Evolutionary conservation across 37 sponge, comb jelly and placozoan species (phyloP), one percentile per base, ranked within the genome.

Genomic region (Beroe ovata): DNA sequence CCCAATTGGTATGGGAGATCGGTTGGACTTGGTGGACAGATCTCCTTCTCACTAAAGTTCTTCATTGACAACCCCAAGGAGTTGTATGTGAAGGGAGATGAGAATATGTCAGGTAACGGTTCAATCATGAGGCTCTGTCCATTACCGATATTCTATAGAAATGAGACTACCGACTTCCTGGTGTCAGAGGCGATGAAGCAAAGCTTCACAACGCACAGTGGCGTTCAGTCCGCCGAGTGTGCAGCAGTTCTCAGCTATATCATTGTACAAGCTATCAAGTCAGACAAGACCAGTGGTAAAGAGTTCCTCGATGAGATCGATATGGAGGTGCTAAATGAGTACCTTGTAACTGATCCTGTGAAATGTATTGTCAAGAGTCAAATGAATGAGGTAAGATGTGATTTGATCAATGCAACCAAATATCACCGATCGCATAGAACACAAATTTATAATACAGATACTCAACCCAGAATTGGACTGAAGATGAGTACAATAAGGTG

Each of bases 181-280:
- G 54, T 77, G 1, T 77, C 84, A 26, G 84, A 77, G 23, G 84
- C 84, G 1, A 77, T 41, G 84, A 77, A 77, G 28, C 84, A 77
- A 19, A 77, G 84, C 47, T 77, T 77, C 33, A 77, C 84, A n/a
- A 26, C 84, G 16, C 84, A 77, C 84, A 77, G 84, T 77, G 84
- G 84, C 1, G 3, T 77, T 4, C 84, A 77, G 54, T 77, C 84
- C 1, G 84, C 84, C 18, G 84, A 77, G 54, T 77, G 84, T 20
- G 42, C 84, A 42, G 84, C 84, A 28, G 38, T 77, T 77, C 47
- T 77, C 22, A 77, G 84, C 21, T 42, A 36, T 42, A 25, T 77
- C 38, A 77, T 77, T 40, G 84, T 77, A 11, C 22, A 19, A 8
- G 84, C 84, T 14, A 39, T 77, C 3, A 77, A 77, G 28, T 77